A percentile compares a stretch with the other conserved stretches of the same genome.
Conservation (phyloP, 2,888 invertebrate genomes). For the Smittia sp. region DNA sequence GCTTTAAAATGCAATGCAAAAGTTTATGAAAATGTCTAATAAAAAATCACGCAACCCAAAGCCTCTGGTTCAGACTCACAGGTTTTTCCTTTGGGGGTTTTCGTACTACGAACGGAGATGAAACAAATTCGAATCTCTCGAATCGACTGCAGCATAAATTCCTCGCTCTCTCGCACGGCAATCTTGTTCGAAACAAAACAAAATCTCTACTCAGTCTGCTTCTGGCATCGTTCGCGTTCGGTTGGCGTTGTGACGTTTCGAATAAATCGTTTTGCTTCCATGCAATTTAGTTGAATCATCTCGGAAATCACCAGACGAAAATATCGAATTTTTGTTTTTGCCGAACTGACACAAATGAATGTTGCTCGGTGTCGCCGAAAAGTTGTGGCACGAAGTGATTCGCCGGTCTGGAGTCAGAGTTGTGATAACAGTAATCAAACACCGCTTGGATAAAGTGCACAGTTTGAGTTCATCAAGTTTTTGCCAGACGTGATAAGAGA, state of each 20-base stretch:
- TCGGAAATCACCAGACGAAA: slow-evolving; percentile 13
- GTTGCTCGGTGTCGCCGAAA: neutral
- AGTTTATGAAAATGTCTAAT: no score
- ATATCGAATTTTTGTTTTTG: slow-evolving; percentile 24
- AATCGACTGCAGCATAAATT: neutral
- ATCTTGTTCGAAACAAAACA: neutral
- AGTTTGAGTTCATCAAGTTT: neutral
- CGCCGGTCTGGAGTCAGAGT: neutral
- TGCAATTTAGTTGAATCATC: slow-evolving; percentile 6
- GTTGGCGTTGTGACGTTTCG: neutral
- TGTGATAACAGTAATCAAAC: neutral
- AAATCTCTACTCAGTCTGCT: slow-evolving; percentile 5
- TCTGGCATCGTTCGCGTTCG: neutral
- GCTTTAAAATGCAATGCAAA: no score
- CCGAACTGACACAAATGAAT: neutral
- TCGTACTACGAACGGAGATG: no score
- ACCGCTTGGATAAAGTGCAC: neutral
- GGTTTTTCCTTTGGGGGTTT: no score
- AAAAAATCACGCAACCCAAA: no score
- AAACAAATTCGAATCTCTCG: neutral
- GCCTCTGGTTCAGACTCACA: no score
- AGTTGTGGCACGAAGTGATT: neutral
- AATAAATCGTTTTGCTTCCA: neutral
- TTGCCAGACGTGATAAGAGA: neutral
- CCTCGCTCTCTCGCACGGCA: neutral